Conservation (phyloP, 1,140 invertebrate genomes). For the Agraylea sexmaculata region DNA sequence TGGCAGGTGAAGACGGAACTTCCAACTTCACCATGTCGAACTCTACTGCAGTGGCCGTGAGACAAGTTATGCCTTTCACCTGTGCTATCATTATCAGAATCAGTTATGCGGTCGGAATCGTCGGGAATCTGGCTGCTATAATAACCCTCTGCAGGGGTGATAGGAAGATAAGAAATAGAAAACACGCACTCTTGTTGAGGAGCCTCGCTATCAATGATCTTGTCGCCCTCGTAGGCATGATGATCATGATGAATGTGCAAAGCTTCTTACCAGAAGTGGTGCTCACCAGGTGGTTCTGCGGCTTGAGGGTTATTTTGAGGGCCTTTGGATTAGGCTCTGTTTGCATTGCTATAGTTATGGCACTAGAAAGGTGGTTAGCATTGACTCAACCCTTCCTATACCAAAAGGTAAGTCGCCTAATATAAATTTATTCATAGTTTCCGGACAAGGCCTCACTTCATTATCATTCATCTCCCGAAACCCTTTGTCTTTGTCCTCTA, state of each 20-base stretch:
- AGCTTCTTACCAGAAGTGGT: conserved; percentile 28
- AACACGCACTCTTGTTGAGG: conserved; percentile 67
- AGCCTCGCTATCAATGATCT: conserved; percentile 68
- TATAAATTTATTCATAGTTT: too few species aligned
- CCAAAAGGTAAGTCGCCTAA: conserved; percentile 55
- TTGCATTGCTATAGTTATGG: conserved; percentile 78
- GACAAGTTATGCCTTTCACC: conserved; percentile 9
- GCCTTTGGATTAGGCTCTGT: conserved; percentile 77
- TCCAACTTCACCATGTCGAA: too few species aligned
- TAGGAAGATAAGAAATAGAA: conserved; percentile 56
- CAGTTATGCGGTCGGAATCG: conserved; percentile 33
- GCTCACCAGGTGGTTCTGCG: conserved; percentile 46
- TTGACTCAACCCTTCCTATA: conserved; percentile 78
- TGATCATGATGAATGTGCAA: conserved; percentile 35
- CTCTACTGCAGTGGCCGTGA: conserved; percentile 4
- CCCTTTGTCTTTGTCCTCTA: too few species aligned
- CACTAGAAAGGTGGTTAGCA: conserved; percentile 71
- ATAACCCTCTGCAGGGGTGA: conserved; percentile 32
- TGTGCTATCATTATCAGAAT: conserved; percentile 19
- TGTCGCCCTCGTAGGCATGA: conserved; percentile 60
- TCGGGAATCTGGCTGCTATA: conserved; percentile 34
- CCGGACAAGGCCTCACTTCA: too few species aligned
- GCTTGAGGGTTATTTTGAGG: conserved; percentile 57
- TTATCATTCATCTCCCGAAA: too few species aligned
- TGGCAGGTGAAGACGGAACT: too few species aligned